Evolutionary conservation across 2,888 invertebrate genomes (phyloP), one percentile per base, ranked within the genome.

Genomic region (Tinea semifulvella): DNA sequence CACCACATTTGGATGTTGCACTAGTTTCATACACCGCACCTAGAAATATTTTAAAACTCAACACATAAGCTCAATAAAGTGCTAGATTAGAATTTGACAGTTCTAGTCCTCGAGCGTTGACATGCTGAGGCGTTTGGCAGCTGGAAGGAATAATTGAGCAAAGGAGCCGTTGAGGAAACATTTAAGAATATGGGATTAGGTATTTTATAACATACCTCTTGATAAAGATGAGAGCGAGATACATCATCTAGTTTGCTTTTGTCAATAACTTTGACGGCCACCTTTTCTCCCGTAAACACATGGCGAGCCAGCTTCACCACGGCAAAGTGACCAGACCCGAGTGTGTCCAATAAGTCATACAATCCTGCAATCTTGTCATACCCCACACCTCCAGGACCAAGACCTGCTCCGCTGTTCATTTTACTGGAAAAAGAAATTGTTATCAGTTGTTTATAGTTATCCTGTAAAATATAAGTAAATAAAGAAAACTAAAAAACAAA

Each of bases 1-100:
- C 39, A 99, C 98, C 28, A 99, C 98, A 82, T 99, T 96, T 22
- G 98, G 98, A 82, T 99, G 99, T 70, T 99, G 98, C 39, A 99
- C 98, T 57, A 99, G 81, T 79, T 98, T 98, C 98, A 98, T 98
- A 71, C 98, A 98, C 52, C 96, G 87, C 50, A 94, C 90, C 93
- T 90, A 61, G 46, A 73, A 62, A 4, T 19, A 19, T 14, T 14
- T n/a, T n/a, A n/a, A n/a, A n/a, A n/a, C n/a, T n/a, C n/a, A n/a
- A n/a, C n/a, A n/a, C n/a, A n/a, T n/a, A n/a, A n/a, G n/a, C n/a
- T n/a, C n/a, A n/a, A n/a, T n/a, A n/a, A n/a, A n/a, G n/a, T n/a
- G n/a, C n/a, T n/a, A n/a, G n/a, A n/a, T n/a, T n/a, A n/a, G n/a
- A n/a, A n/a, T n/a, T n/a, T n/a, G n/a, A n/a, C n/a, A n/a, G n/a